Percentiles rank a stretch among this genome's conserved stretches.
Evolutionary conservation across 2,888 invertebrate species (phyloP).

Genomic region (Hetaerina titia): DNA sequence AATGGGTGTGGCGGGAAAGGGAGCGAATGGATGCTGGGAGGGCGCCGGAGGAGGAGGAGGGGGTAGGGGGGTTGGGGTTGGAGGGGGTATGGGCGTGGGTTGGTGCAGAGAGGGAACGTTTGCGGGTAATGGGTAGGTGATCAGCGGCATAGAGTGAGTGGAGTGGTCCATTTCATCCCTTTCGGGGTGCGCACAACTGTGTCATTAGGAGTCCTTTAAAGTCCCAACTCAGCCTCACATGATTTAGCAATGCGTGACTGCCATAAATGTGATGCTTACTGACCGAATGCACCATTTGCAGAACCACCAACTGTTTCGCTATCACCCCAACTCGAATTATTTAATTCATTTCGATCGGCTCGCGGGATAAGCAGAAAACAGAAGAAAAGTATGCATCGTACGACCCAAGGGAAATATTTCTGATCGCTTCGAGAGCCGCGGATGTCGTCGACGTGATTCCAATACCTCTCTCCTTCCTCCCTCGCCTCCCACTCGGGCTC

Average conservation of each 20-base stretch:
- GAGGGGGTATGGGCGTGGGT: background rate
- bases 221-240: conserved; percentile 18
- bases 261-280: conserved; percentile 30
- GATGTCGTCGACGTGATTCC: background rate
- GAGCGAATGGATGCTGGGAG: background rate
- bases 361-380: background rate
- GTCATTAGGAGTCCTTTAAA: conserved; percentile 30
- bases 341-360: background rate
- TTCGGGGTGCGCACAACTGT: background rate
- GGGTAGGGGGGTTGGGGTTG: background rate
- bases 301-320: background rate
- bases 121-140: conserved; percentile 39
- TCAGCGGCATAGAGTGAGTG: conserved; percentile 33
- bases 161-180: conserved; percentile 36
- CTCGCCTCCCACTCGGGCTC: background rate
- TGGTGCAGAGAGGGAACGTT: background rate
- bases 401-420: background rate
- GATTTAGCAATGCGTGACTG: conserved; percentile 63
- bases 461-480: background rate
- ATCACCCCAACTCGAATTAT: background rate
- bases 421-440: background rate
- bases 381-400: background rate
- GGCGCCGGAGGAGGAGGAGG: background rate
- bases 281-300: background rate
- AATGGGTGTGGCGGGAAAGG: background rate